Base-by-base conservation (phyloP, 2,113 vertebrate species). In the Psilopsiagon aymara region DNA sequence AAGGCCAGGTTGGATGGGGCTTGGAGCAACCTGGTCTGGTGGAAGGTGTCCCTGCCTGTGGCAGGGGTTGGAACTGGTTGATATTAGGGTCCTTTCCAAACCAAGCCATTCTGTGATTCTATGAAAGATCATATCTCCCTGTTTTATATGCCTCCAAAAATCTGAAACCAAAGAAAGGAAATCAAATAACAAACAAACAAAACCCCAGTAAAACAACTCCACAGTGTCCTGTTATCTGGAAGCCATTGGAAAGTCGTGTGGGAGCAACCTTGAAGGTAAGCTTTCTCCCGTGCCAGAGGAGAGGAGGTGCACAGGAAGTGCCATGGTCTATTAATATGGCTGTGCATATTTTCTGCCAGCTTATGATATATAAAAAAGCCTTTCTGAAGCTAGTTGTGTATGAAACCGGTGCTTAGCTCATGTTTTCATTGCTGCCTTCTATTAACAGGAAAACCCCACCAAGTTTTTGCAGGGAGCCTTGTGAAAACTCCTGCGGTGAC, bases 371-470 rank as follows among this genome's bases (percentile, higher is more conserved):
- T 33, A n/a, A 20, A 46, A n/a, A 47, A 12, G 5, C 6, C 57
- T 47, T 31, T 46, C 31, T 73, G 52, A 24, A 67, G 33, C 41
- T 5, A 23, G 6, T 31, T 1, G 3, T 23, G 63, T 55, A 6
- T 12, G 10, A 33, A 68, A 55, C 37, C 1, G 16, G 33, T 35
- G 28, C 68, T 63, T 15, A 11, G 68, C 60, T 49, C 25, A 0
- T 39, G 74, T 63, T 57, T 44, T 68, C 43, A 6, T 47, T 49
- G 60, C 67, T 52, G 11, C 3, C 2, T 75, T 73, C 62, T 29
- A 25, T 89, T 33, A 84, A 69, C 67, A 74, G 68, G 80, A 89
- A 93, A 85, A 62, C 86, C 47, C 80, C 91, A 63, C 86, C 35
- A 37, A 37, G 52, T 28, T 84, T 60, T 62, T 43, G 51, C 52